phyloP scores from a whole-genome alignment of 2,888 invertebrate genomes.

The Masnerella sp. region DNA sequence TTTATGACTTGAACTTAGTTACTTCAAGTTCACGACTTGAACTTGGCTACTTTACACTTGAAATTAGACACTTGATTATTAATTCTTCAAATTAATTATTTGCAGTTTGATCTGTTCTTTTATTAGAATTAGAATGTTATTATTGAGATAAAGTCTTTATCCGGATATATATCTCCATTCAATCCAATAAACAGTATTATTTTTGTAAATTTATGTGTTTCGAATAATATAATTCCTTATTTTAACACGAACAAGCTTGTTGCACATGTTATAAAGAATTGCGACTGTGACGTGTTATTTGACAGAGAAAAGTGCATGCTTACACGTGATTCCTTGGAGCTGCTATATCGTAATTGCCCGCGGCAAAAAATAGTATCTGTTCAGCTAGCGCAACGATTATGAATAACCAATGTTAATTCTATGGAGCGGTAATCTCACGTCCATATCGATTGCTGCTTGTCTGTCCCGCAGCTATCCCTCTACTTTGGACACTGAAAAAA shows the following conservation, averaged over 20 bases:
- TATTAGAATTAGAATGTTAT: too few species aligned
- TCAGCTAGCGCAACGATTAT: conserved; percentile 20
- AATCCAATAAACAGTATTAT: too few species aligned
- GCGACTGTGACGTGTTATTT: conserved; percentile 7
- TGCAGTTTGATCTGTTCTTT: too few species aligned
- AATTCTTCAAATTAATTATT: too few species aligned
- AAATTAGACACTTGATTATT: too few species aligned
- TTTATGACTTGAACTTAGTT: too few species aligned
- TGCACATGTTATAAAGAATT: conserved; percentile 14
- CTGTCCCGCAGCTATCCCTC: conserved; percentile 10
- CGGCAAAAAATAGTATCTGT: conserved; percentile 24
- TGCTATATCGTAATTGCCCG: conserved; percentile 31
- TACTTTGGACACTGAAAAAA: too few species aligned
- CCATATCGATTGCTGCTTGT: conserved; percentile 11
- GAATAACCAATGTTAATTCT: conserved; percentile 29
- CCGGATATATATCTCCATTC: too few species aligned
- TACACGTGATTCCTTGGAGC: conserved; percentile 18
- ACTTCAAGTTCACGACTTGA: too few species aligned
- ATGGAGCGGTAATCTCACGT: conserved; percentile 15
- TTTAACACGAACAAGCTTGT: background rate
- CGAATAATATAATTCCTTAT: background rate
- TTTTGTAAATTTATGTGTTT: background rate
- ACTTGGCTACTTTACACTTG: too few species aligned
- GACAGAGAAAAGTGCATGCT: background rate
- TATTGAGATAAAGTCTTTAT: too few species aligned